Conservation (phyloP, 2,113 vertebrate species). For the Spea bombifrons region DNA sequence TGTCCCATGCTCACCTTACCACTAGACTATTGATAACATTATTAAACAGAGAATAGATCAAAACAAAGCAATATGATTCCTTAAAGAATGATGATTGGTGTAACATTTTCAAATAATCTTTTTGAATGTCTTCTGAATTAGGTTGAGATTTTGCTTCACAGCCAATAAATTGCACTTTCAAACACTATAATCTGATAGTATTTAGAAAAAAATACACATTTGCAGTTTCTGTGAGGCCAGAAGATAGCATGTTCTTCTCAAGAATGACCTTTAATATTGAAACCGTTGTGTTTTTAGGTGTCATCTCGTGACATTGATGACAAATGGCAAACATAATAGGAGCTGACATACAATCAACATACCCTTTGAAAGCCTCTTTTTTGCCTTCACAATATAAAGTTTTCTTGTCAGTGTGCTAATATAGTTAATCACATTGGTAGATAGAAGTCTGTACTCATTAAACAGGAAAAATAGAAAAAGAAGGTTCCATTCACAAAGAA, state of each 20-base stretch:
- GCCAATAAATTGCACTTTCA: no score
- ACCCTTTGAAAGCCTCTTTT: neutral
- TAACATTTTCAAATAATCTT: no score
- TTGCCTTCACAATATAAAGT: neutral
- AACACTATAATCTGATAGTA: no score
- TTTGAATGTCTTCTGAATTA: no score
- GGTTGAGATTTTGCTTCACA: no score
- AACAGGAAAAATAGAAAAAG: neutral
- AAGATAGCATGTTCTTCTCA: neutral
- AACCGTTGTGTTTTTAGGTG: neutral
- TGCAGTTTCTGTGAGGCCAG: neutral
- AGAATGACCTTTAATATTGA: slow-evolving; percentile 6
- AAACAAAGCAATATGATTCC: no score
- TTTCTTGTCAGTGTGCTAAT: neutral
- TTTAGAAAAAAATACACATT: neutral
- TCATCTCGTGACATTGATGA: slow-evolving; percentile 3
- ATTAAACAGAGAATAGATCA: no score
- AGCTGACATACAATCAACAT: neutral
- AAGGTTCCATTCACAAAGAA: neutral
- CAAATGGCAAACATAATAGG: slow-evolving; percentile 5
- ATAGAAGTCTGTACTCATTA: neutral
- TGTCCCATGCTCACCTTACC: no score
- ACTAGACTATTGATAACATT: no score
- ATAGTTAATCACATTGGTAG: neutral
- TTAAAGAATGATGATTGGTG: no score